Evolutionary conservation across 2,113 vertebrate species (phyloP), one percentile per base, ranked within the genome.

Genomic region (Tyrannus savana): DNA sequence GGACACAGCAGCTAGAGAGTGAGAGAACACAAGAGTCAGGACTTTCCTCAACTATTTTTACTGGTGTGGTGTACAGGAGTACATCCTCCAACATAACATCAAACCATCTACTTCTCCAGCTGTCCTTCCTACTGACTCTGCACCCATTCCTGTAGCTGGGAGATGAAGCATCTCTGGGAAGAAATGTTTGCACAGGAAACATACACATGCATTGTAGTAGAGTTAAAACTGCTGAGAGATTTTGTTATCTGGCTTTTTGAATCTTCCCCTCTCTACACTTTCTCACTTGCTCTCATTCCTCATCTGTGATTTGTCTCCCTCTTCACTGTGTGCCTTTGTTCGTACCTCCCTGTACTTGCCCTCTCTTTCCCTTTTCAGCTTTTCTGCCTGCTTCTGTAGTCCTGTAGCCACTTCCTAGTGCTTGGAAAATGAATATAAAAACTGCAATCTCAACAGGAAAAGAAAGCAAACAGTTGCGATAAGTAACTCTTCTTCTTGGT

Each of bases 301-400:
- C 71, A 80, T 89, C 64, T 84, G 74, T 81, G 50, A 83, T 93
- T 89, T 93, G 86, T 81, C 58, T 87, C 75, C 46, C 56, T 91
- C 42, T 47, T 82, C 50, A 37, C 41, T 44, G 18, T 15, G 18
- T 72, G 39, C 33, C 50, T 87, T 79, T 85, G 30, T 58, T 90
- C 41, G 3, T 28, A 56, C 41, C 33, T 28, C 27, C 24, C 24
- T 24, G 12, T 23, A 52, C 60, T 90, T 92, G 21, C 30, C 55
- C 27, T 71, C 46, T 81, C 44, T 47, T 64, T 64, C 59, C 10
- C 39, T 67, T 81, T 68, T 68, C 66, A 67, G 39, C 67, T 87
- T 74, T 63, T 83, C 77, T 91, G 66, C 24, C 56, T 19, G 35
- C 64, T 66, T 73, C 52, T 91, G 63, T 90, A 66, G 23, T 84